Evolutionary conservation across 2,797 vertebrate species (phyloP).

Genomic region (Siniperca scherzeri): DNA sequence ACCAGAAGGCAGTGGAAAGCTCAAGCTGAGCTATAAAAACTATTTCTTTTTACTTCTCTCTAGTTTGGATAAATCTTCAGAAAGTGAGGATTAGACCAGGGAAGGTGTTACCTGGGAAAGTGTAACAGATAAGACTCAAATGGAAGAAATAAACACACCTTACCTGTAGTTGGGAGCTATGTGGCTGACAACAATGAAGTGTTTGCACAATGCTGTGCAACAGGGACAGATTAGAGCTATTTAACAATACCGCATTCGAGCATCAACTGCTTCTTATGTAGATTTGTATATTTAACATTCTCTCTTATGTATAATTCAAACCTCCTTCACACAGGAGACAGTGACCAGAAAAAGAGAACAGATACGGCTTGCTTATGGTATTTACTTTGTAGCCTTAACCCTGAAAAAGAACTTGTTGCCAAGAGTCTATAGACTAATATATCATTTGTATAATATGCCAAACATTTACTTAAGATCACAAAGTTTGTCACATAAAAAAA

Average conservation of each 20-base stretch:
- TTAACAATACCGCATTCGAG: slow-evolving; percentile 8
- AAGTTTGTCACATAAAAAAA: background rate
- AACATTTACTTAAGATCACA: slow-evolving; percentile 2
- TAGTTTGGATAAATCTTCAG: slow-evolving; percentile 49
- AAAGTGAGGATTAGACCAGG: slow-evolving; percentile 42
- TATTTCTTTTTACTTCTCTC: slow-evolving; percentile 5
- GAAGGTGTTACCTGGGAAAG: slow-evolving; percentile 21
- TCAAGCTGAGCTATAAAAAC: slow-evolving; percentile 47
- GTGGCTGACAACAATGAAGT: slow-evolving; percentile 10
- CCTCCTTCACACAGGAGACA: background rate
- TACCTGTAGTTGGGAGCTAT: slow-evolving; percentile 12
- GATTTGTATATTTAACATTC: slow-evolving; percentile 8
- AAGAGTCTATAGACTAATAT: background rate
- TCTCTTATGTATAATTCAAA: slow-evolving; percentile 5
- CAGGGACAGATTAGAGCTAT: slow-evolving; percentile 16
- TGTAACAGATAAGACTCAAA: slow-evolving; percentile 20
- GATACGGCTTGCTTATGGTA: background rate
- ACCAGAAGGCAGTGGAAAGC: slow-evolving; percentile 52
- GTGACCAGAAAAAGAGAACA: background rate
- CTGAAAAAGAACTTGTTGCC: background rate
- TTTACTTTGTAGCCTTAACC: background rate
- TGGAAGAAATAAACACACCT: background rate
- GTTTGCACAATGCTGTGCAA: slow-evolving; percentile 13
- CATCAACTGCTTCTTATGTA: slow-evolving; percentile 2
- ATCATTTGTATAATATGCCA: background rate